Conservation (phyloP, 1,140 invertebrate species). For the Ceratina australensis region DNA sequence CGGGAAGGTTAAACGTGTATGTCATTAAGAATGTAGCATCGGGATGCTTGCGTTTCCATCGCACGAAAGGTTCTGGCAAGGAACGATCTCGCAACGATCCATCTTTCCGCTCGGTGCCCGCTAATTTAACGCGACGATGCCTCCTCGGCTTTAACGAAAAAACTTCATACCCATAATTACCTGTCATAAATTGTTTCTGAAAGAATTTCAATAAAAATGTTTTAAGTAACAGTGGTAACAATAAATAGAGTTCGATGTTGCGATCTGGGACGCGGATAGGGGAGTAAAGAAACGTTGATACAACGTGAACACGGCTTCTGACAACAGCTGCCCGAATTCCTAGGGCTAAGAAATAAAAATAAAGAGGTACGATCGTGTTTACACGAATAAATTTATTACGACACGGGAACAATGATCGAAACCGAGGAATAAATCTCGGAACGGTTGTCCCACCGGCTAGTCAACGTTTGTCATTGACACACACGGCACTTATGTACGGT, state of each 20-base stretch:
- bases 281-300: neutral
- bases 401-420: slow-evolving; percentile 36
- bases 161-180: neutral
- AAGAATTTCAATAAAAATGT: too few species aligned
- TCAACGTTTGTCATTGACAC: slow-evolving; percentile 37
- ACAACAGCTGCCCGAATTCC: neutral
- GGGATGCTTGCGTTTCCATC: slow-evolving; percentile 29
- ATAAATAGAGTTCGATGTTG: too few species aligned
- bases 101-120: neutral
- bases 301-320: neutral
- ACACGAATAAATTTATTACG: slow-evolving; percentile 30
- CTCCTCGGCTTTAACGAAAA: neutral
- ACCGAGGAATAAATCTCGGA: slow-evolving; percentile 36
- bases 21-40: slow-evolving; percentile 45
- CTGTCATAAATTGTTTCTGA: too few species aligned
- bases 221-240: too few species aligned
- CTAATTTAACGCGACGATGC: slow-evolving; percentile 2
- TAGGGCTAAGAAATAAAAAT: neutral
- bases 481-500: slow-evolving; percentile 23
- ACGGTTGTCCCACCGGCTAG: slow-evolving; percentile 17
- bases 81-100: slow-evolving; percentile 21
- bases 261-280: too few species aligned
- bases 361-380: slow-evolving; percentile 10
- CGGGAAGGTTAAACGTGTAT: slow-evolving; percentile 39
- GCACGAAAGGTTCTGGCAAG: slow-evolving; percentile 32